Conservation (phyloP, 1,140 invertebrate species). For the Cyrtorhinus lividipennis region DNA sequence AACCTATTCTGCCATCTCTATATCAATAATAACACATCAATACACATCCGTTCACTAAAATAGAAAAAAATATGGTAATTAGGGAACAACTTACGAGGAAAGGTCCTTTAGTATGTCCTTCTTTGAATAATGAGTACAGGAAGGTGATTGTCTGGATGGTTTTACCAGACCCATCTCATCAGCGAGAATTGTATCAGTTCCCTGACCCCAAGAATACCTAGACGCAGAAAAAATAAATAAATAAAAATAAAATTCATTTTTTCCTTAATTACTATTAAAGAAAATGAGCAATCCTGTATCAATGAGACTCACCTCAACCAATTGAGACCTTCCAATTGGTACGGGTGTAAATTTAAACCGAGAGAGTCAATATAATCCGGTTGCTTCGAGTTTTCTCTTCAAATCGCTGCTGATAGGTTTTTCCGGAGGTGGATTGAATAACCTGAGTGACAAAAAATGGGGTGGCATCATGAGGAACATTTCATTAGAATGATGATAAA, state of each 20-base stretch:
- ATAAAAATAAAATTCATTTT: too few relatives aligned
- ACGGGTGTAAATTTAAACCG: conserved; percentile 89
- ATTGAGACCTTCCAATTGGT: conserved; percentile 76
- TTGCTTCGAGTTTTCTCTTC: conserved; percentile 92
- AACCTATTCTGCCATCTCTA: too few relatives aligned
- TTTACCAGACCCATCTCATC: conserved; percentile 99
- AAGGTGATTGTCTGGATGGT: conserved; percentile 99
- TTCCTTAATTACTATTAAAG: too few relatives aligned
- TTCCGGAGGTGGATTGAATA: conserved; percentile 78
- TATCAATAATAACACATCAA: too few relatives aligned
- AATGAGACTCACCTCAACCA: conserved; percentile 20
- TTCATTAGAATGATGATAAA: too few relatives aligned
- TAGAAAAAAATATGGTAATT: neutral
- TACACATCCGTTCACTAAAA: too few relatives aligned
- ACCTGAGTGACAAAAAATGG: conserved; percentile 27
- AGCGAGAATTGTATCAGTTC: conserved; percentile 94
- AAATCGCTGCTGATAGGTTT: conserved; percentile 80
- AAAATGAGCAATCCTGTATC: too few relatives aligned
- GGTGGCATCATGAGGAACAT: neutral
- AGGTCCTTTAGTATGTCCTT: conserved; percentile 96
- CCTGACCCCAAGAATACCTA: conserved; percentile 92
- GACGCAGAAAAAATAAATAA: neutral
- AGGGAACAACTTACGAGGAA: conserved; percentile 79
- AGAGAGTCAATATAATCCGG: conserved; percentile 83
- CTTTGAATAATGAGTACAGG: conserved; percentile 94